A percentile compares a stretch with the other conserved stretches of the same genome.
phyloP scores from a whole-genome alignment of 2,888 invertebrate genomes.

The Phyto melanocephala region DNA sequence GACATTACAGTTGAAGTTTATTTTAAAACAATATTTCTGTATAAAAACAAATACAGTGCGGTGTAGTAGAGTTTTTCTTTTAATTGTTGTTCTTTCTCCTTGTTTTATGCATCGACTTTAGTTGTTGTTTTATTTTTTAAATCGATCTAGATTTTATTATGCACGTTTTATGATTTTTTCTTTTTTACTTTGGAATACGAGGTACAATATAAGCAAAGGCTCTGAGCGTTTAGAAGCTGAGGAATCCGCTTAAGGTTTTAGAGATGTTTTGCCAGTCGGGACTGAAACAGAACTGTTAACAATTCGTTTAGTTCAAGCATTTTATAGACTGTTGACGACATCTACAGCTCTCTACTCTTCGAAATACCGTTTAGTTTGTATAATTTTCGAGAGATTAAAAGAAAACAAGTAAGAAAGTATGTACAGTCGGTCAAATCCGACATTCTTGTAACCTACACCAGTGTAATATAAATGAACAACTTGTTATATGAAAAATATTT shows the following conservation, averaged over 20 bases:
- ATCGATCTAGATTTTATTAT: constrained; percentile 24
- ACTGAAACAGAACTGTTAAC: constrained; percentile 64
- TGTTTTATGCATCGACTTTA: constrained; percentile 21
- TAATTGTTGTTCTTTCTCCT: constrained; percentile 12
- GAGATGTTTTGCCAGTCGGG: constrained; percentile 59
- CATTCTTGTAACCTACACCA: no score
- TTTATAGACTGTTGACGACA: constrained; percentile 46
- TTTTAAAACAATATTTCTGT: constrained; percentile 31
- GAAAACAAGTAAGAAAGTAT: neutral
- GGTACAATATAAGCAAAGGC: neutral
- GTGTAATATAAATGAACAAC: no score
- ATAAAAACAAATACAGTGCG: constrained; percentile 15
- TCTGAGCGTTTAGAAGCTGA: neutral
- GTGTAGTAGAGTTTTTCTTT: neutral
- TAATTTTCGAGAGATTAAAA: constrained; percentile 5
- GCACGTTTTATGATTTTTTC: constrained; percentile 12
- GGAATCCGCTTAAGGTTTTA: neutral
- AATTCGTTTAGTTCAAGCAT: constrained; percentile 38
- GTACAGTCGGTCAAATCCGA: no score
- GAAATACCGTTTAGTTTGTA: neutral
- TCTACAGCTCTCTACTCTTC: constrained; percentile 8
- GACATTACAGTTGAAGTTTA: constrained; percentile 61
- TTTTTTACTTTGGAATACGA: constrained; percentile 2
- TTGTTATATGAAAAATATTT: no score
- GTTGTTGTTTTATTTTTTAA: neutral